These are phyloP conservation scores for Leptodirus hochenwartii DNA, from an alignment of 2,888 invertebrate genomes.

Conservation along the genomic window DNA sequence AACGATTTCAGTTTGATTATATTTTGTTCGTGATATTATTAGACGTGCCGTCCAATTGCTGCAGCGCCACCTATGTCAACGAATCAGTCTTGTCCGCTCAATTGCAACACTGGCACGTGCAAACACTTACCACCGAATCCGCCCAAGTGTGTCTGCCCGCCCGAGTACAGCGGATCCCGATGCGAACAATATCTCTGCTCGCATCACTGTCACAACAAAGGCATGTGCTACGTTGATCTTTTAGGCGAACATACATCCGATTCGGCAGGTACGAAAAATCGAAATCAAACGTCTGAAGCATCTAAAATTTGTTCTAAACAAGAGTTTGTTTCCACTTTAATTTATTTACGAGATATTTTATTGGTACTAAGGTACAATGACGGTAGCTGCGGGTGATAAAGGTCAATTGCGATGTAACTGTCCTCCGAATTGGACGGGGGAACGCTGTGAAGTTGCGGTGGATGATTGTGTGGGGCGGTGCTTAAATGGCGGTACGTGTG, in stretches of 20 bases:
- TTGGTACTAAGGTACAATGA: no score
- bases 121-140: constrained; percentile 28
- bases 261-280: no score
- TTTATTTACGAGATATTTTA: neutral
- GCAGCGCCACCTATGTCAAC: no score
- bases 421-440: constrained; percentile 43
- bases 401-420: constrained; percentile 35
- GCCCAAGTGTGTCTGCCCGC: constrained; percentile 44
- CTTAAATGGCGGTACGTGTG: constrained; percentile 41
- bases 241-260: no score
- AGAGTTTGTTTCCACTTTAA: neutral
- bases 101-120: constrained; percentile 44
- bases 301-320: no score
- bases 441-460: constrained; percentile 40
- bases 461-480: constrained; percentile 36
- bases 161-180: constrained; percentile 41
- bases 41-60: no score
- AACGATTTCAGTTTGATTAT: no score
- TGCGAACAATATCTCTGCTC: constrained; percentile 55
- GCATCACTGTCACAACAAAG: constrained; percentile 45
- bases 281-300: no score
- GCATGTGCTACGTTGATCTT: constrained; percentile 31
- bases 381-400: constrained; percentile 15
- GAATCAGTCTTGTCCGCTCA: constrained; percentile 27
- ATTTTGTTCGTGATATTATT: no score